Base-by-base conservation (phyloP, 1,140 invertebrate genomes). In the Nebria ingens region DNA sequence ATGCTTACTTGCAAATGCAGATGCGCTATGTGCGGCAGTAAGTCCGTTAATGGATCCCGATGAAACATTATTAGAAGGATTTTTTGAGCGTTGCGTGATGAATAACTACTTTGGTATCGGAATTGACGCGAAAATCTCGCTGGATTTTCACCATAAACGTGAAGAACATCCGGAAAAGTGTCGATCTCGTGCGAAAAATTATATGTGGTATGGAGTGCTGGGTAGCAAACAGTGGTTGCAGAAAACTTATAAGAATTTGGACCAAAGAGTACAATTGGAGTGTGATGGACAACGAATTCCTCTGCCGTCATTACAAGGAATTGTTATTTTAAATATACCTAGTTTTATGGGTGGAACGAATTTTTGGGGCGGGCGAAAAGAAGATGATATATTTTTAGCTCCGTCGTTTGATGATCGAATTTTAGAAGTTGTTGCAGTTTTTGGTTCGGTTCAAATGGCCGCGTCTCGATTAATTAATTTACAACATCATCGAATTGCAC, bases 101-200 rank as follows among this genome's bases (percentile, higher is more conserved):
- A 98, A 98, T 69, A 98, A 98, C 70, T 99, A 99, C 71, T 98
- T 98, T 73, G 96, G 96, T 1, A 98, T 99, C 68, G 96, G 96
- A 12, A 92, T 98, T 50, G 96, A 99, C 77, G 96, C 96, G 0
- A 98, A 99, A 73, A 97, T 99, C 21, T 93, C 93, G 9, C 72
- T 98, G 9, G 94, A 98, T 67, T 98, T 99, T 70, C 96, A 99
- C 73, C 92, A 95, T 64, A 97, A 97, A 71, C 77, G 95, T 21
- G 95, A 98, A 69, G 94, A 97, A 69, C 94, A 98, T 74, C 96
- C 96, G 1, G 93, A 98, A 68, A 98, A 98, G 70, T 98, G 93
- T 73, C 77, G 91, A 57, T 94, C 86, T 1, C 77, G 95, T 49
- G 94, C 93, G 0, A 89, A 93, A 63, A 97, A 97, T 71, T 92